Conservation (phyloP, 2,888 invertebrate genomes). For the Hirtodrosophila confusa region DNA sequence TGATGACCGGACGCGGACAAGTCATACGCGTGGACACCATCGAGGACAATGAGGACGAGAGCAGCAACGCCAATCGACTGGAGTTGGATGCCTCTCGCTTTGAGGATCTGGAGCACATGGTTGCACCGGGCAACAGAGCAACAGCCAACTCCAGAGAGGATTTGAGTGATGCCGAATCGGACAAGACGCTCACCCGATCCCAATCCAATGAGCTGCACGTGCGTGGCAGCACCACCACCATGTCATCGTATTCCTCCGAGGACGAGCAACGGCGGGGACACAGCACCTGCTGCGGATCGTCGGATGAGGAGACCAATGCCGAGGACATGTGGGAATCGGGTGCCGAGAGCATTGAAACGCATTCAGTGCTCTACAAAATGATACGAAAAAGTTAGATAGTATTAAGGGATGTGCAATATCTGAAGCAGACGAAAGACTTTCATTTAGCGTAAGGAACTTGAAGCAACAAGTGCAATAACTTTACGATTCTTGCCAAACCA, state of each 20-base stretch:
- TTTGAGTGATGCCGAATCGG: slow-evolving; percentile 78
- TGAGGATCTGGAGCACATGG: slow-evolving; percentile 79
- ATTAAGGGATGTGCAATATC: slow-evolving; percentile 62
- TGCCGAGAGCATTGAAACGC: slow-evolving; percentile 93
- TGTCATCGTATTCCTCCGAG: slow-evolving; percentile 79
- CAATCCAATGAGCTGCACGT: slow-evolving; percentile 61
- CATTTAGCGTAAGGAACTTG: slow-evolving; percentile 34
- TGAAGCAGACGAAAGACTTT: slow-evolving; percentile 52
- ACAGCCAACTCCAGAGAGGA: slow-evolving; percentile 50
- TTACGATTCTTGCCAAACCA: slow-evolving; percentile 72
- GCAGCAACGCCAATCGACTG: slow-evolving; percentile 42
- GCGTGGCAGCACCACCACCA: slow-evolving; percentile 55
- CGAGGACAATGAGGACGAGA: slow-evolving; percentile 76
- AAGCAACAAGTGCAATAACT: slow-evolving; percentile 67
- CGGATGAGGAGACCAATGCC: slow-evolving; percentile 89
- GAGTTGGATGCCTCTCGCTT: slow-evolving; percentile 71
- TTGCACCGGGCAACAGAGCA: slow-evolving; percentile 56
- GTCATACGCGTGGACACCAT: slow-evolving; percentile 82
- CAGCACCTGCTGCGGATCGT: slow-evolving; percentile 86
- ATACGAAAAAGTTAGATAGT: slow-evolving; percentile 85
- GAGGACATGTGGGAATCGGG: slow-evolving; percentile 94
- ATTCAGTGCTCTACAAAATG: slow-evolving; percentile 93
- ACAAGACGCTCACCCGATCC: slow-evolving; percentile 77
- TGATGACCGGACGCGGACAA: slow-evolving; percentile 78
- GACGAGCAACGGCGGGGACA: slow-evolving; percentile 88